phyloP scores from a whole-genome alignment of 2,797 vertebrate genomes.

The Acanthornis magna region DNA sequence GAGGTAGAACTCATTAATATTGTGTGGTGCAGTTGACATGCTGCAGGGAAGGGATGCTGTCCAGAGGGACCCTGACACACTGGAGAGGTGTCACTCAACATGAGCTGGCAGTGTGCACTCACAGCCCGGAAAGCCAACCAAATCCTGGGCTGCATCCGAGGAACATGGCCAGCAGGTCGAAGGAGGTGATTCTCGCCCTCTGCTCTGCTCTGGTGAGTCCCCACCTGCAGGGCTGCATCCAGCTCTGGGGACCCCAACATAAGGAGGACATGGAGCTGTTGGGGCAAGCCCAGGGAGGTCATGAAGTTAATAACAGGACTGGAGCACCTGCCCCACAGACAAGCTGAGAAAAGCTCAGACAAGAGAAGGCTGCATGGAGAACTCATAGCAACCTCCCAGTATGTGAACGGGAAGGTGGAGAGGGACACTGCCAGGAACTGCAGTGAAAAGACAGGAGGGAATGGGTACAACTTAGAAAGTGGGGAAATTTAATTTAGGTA shows the following conservation, averaged over 20 bases:
- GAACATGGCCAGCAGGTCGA: neutral
- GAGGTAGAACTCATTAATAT: neutral
- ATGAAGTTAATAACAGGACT: neutral
- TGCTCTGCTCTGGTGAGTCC: neutral
- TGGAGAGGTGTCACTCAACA: neutral
- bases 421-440: neutral
- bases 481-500: neutral
- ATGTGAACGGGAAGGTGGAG: neutral
- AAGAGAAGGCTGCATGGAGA: neutral
- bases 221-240: neutral
- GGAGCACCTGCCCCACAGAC: neutral
- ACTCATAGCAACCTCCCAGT: neutral
- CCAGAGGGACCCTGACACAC: neutral
- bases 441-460: neutral
- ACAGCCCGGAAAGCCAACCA: neutral
- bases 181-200: neutral
- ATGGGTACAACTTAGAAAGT: neutral
- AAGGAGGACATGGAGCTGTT: neutral
- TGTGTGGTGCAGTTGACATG: rapidly evolving
- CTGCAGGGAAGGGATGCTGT: neutral
- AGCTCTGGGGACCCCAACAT: neutral
- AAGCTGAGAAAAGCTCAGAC: neutral
- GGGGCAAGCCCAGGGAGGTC: neutral
- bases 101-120: neutral
- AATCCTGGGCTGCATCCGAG: neutral